Evolutionary conservation across 92 coral and sea anemone genomes (phyloP), one percentile per base, ranked within the genome.

Genomic region (Parazoanthus atlanticus): DNA sequence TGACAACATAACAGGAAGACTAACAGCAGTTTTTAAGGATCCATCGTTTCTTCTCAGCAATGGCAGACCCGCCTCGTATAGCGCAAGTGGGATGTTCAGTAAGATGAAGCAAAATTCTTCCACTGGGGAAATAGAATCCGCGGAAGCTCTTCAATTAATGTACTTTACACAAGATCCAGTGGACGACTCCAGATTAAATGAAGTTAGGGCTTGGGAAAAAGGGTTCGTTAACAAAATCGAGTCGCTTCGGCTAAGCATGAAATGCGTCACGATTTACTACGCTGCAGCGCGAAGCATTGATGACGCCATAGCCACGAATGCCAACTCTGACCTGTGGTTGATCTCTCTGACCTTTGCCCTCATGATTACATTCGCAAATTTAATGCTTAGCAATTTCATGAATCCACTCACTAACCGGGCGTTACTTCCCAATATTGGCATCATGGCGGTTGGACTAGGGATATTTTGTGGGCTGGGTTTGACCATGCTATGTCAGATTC

Each of bases 331-430:
- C 83, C 29, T 92, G 38, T 69, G 86, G 81, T 66, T 93, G 34
- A 86, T 93, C 15, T 29, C 93, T 2, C 46, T 93, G 21, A 90
- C 96, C 1, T 93, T 93, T 86, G 66, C 85, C 13, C 79, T 93
- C 32, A 93, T 93, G 96, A 73, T 91, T 28, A 56, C 84, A 34
- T 93, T 93, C 38, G 92, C 93, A 1, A 89, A 92, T 28, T 5
- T 89, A 16, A 89, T 91, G 89, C 90, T 93, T 19, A 91, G 92
- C 72, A 87, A 91, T 56, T 91, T 81, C 79, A 43, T 25, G 23
- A 91, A 91, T 86, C 96, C 96, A 73, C 87, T 91, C 73, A 93
- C 92, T 15, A 94, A 94, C 46, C 94, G 93, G 82, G 91, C 94
- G 40, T 88, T 93, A 82, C 90, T 93, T 34, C 91, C 96, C 9